Evolutionary conservation across 2,797 vertebrate genomes (phyloP), one percentile per base, ranked within the genome.

Genomic region (Triplophysa bombifrons): DNA sequence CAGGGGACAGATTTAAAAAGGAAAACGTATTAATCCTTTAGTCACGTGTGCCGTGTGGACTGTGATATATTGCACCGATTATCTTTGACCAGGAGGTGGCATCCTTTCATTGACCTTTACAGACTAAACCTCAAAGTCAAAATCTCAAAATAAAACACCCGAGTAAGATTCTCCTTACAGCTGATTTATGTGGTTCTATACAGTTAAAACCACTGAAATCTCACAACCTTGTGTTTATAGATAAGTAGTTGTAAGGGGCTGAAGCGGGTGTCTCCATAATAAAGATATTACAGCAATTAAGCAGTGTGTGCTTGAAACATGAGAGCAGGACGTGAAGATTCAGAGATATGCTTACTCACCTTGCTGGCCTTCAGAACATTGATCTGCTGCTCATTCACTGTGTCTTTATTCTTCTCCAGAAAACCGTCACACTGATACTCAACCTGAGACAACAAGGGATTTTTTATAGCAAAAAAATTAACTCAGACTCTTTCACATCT

Each of bases 381-480:
- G 89, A 99, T 98, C 93, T 99, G 98, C 72, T 99, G 97, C 90
- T 97, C 97, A 87, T 98, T 98, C 81, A 99, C 97, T 0, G 98
- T 99, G 88, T 99, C 98, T 91, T 99, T 99, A 91, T 99, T 99
- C 90, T 99, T 99, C 90, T 96, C 98, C 84, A 99, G 91, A 92
- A 99, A 99, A 25, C 97, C 96, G 17, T 98, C 98, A 87, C 98
- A 99, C 74, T 99, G 98, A 87, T 99, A 99, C 86, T 99, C 98
- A 74, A 99, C 98, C 98, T 99, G 17, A 56, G 14, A 55, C 3
- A 72, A 7, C 73, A 8, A 14, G 56, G 50, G 11, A 27, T 50
- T 58, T 60, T 41, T 20, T 25, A n/a, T 17, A 53, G 22, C 12
- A 55, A 44, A 38, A 38, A 0, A n/a, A 58, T 0, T 9, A 53